Evolutionary conservation across 2,888 invertebrate species (phyloP).

Genomic region (Ornithoptera priamus): DNA sequence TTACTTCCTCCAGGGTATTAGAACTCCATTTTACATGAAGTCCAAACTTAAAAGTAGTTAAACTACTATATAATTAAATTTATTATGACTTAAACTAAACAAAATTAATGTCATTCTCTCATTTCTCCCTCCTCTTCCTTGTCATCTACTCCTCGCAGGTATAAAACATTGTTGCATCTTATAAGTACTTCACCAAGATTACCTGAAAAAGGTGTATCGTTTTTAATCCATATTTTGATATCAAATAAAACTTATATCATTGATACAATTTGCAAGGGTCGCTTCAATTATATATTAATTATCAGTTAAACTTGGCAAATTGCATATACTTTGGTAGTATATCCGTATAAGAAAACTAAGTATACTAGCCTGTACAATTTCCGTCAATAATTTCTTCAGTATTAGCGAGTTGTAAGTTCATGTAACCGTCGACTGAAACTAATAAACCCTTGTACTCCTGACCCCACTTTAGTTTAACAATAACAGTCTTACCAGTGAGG

Average conservation of each 20-base stretch:
- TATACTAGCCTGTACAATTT: conserved; percentile 84
- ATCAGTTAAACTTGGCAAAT: no score
- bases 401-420: conserved; percentile 99
- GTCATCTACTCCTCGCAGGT: conserved; percentile 96
- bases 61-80: conserved; percentile 12
- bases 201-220: conserved; percentile 61
- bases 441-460: conserved; percentile 99
- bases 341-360: conserved; percentile 38
- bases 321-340: not conserved
- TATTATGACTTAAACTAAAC: conserved; percentile 31
- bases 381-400: conserved; percentile 99
- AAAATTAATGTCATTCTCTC: conserved; percentile 82
- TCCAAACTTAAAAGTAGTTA: no score
- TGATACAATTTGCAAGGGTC: no score
- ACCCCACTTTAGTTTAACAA: conserved; percentile 99
- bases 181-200: conserved; percentile 98
- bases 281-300: no score
- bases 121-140: conserved; percentile 98
- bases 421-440: conserved; percentile 99
- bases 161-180: conserved; percentile 97
- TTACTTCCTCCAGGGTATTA: no score
- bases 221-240: no score
- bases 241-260: no score
- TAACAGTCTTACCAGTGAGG: conserved; percentile 98
- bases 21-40: no score